Conservation (phyloP, 2,797 vertebrate species). For the Chaenodraco wilsoni region DNA sequence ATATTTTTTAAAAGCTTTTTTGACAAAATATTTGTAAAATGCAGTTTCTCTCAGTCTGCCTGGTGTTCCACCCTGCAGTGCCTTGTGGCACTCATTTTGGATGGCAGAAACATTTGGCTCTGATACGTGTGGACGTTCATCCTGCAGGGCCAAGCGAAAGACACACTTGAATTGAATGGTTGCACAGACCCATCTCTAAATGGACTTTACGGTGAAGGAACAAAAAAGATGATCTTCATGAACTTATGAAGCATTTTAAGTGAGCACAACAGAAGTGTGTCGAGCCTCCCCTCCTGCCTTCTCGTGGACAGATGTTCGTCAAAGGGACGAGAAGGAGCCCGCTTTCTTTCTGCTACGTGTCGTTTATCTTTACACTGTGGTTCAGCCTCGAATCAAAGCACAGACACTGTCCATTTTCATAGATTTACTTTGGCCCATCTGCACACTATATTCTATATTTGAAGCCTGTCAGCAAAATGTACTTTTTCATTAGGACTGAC, state of each 20-base stretch:
- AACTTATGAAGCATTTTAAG: slow-evolving; percentile 36
- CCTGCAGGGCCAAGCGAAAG: slow-evolving; percentile 43
- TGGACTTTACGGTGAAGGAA: slow-evolving; percentile 37
- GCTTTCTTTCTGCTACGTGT: slow-evolving; percentile 48
- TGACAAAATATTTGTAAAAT: slow-evolving; percentile 69
- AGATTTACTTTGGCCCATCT: slow-evolving; percentile 48
- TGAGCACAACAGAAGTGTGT: slow-evolving; percentile 41
- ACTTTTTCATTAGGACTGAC: slow-evolving; percentile 57
- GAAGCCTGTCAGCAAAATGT: slow-evolving; percentile 47
- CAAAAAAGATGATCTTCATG: slow-evolving; percentile 26
- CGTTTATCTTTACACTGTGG: slow-evolving; percentile 59
- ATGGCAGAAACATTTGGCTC: slow-evolving; percentile 65
- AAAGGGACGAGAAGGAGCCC: slow-evolving; percentile 28
- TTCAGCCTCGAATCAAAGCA: slow-evolving; percentile 60
- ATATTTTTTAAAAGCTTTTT: slow-evolving; percentile 65
- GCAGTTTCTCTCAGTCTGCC: slow-evolving; percentile 68
- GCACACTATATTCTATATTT: slow-evolving; percentile 53
- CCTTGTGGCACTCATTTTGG: slow-evolving; percentile 82
- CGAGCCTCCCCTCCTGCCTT: slow-evolving; percentile 47
- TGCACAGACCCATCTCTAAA: slow-evolving; percentile 30
- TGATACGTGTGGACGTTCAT: slow-evolving; percentile 42
- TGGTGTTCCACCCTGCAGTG: slow-evolving; percentile 79
- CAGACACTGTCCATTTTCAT: slow-evolving; percentile 58
- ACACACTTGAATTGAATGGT: slow-evolving; percentile 42
- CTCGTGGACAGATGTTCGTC: slow-evolving; percentile 41